Evolutionary conservation across 2,888 invertebrate species (phyloP).

Genomic region (Nematopogon swammerdamellus): DNA sequence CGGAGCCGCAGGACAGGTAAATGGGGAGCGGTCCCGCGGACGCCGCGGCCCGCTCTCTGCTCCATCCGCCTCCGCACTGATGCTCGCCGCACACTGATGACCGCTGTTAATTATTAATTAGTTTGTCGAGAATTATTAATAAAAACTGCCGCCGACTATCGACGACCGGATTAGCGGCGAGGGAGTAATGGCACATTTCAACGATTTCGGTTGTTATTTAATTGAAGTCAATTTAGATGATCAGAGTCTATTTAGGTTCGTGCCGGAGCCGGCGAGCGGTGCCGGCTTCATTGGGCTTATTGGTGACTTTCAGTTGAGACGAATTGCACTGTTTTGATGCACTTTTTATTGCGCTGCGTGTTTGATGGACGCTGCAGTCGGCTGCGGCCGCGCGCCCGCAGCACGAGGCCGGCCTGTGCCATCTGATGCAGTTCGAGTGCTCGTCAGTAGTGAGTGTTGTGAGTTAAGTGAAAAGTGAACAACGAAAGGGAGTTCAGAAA

Average conservation of each 20-base stretch:
- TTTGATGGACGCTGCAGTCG: conserved; percentile 19
- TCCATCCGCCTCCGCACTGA: not conserved
- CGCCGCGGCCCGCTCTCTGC: no score
- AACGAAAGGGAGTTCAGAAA: no score
- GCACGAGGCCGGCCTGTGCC: no score
- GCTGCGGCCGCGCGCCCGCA: conserved; percentile 6
- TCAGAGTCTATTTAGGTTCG: conserved; percentile 59
- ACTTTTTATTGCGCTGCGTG: conserved; percentile 43
- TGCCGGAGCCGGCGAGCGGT: conserved; percentile 54
- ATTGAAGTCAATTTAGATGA: conserved; percentile 59
- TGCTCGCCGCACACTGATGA: not conserved
- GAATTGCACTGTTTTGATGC: conserved; percentile 54
- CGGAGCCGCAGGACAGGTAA: no score
- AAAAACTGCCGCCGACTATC: conserved; percentile 54
- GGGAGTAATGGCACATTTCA: conserved; percentile 58
- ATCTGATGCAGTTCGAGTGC: no score
- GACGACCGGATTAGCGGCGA: conserved; percentile 55
- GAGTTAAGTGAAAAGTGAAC: no score
- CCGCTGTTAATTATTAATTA: conserved; percentile 47
- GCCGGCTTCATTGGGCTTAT: conserved; percentile 57
- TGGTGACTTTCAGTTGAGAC: conserved; percentile 57
- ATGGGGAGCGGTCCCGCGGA: no score
- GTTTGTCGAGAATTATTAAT: conserved; percentile 47
- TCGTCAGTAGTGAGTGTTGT: no score
- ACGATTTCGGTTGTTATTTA: conserved; percentile 59